Conservation (phyloP, 2,113 vertebrate species). For the Paramormyrops kingsleyae region DNA sequence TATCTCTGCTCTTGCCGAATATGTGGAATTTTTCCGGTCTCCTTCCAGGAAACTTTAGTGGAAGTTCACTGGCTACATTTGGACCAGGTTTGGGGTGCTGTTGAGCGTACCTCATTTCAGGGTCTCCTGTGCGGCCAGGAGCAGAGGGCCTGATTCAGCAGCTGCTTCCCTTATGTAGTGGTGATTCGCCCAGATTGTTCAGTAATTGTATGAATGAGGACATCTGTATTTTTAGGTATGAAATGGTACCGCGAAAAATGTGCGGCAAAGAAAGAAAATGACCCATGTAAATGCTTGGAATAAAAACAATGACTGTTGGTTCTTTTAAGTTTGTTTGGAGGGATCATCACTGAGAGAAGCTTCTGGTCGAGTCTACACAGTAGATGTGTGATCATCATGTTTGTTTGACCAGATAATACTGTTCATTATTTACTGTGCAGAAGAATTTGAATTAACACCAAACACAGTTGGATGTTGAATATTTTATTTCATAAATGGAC, state of each 20-base stretch:
- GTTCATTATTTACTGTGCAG: not conserved
- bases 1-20: not conserved
- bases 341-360: not conserved
- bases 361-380: not conserved
- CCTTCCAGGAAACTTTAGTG: not conserved
- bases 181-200: not conserved
- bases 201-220: not conserved
- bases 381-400: not conserved
- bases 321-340: not conserved
- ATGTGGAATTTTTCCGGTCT: not conserved
- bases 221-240: not conserved
- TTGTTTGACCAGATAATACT: not conserved
- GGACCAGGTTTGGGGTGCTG: not conserved
- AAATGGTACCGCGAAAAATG: not conserved
- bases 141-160: not conserved
- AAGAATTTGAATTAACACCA: not conserved
- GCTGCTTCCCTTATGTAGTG: not conserved
- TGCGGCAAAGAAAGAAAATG: not conserved
- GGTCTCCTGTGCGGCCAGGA: not conserved
- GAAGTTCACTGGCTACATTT: not conserved
- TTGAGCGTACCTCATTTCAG: not conserved
- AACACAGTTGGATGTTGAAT: not conserved
- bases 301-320: not conserved
- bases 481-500: not conserved
- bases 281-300: not conserved